phyloP scores from a whole-genome alignment of 1,140 invertebrate genomes.

The Marisa cornuarietis region DNA sequence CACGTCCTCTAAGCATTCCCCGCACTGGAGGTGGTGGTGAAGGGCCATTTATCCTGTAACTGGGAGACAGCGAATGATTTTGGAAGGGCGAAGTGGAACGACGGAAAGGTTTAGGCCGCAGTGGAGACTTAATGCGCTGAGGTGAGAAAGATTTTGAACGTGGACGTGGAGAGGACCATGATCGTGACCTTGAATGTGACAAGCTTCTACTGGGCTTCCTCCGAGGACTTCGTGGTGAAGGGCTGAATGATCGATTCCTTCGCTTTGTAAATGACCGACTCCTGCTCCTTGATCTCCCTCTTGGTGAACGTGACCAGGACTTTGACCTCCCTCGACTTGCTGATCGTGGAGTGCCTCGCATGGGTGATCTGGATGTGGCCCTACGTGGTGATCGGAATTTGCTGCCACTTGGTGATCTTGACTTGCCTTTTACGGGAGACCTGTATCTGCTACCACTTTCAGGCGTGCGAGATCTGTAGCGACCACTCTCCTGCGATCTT shows the following conservation, averaged over 20 bases:
- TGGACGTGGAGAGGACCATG: conserved; percentile 24
- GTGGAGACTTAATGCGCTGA: conserved; percentile 33
- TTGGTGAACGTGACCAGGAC: conserved; percentile 27
- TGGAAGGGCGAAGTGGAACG: conserved; percentile 6
- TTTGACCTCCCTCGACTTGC: conserved; percentile 24
- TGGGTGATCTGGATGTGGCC: conserved; percentile 37
- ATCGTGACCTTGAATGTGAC: conserved; percentile 30
- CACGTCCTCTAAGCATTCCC: conserved; percentile 25
- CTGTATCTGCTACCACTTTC: conserved; percentile 6
- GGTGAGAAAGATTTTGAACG: conserved; percentile 17
- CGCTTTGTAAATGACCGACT: conserved; percentile 51
- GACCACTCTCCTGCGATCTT: conserved; percentile 4
- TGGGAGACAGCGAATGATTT: conserved; percentile 16
- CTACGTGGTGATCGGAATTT: conserved; percentile 14
- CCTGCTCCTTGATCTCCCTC: conserved; percentile 33
- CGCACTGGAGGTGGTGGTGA: conserved; percentile 59
- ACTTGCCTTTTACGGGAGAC: not conserved
- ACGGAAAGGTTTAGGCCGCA: conserved; percentile 22
- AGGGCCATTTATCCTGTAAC: conserved; percentile 59
- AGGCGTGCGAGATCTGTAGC: conserved; percentile 1
- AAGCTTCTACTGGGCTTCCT: conserved; percentile 20
- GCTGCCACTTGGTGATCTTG: conserved; percentile 3
- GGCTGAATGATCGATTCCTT: conserved; percentile 42
- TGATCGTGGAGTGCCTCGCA: conserved; percentile 20
- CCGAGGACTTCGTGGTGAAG: conserved; percentile 32